Evolutionary conservation across 1,140 invertebrate species (phyloP).

Genomic region (Adoxophyes honmai): DNA sequence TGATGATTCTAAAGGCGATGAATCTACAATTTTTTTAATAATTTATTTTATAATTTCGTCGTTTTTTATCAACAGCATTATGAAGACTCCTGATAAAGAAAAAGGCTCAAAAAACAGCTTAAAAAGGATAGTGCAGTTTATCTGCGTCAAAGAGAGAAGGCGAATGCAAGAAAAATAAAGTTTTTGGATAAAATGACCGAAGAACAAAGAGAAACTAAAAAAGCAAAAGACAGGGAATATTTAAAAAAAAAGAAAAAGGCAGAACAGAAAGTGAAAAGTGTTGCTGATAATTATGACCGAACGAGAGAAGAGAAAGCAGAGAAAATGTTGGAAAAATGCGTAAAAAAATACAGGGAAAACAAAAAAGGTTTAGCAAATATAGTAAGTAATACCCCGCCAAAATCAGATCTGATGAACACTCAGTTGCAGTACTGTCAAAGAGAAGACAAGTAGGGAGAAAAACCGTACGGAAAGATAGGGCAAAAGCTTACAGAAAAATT

Average conservation of each 20-base stretch:
- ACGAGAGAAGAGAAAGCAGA: too few species aligned
- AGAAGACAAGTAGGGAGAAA: too few species aligned
- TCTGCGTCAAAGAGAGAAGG: neutral
- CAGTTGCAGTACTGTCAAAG: too few species aligned
- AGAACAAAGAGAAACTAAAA: slow-evolving; percentile 25
- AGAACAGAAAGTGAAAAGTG: neutral
- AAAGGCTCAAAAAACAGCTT: neutral
- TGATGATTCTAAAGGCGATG: slow-evolving; percentile 5
- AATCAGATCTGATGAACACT: too few species aligned
- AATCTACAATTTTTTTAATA: neutral
- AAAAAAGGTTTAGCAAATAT: too few species aligned
- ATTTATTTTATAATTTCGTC: neutral
- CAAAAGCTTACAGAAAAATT: too few species aligned
- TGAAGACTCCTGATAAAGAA: slow-evolving; percentile 1
- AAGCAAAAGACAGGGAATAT: slow-evolving; percentile 16
- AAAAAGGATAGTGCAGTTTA: neutral
- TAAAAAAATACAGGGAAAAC: slow-evolving; percentile 17
- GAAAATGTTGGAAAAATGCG: neutral
- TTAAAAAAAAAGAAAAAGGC: slow-evolving; percentile 16
- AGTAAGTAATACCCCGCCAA: too few species aligned
- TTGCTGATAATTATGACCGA: neutral
- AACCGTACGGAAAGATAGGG: too few species aligned
- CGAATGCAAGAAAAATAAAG: slow-evolving; percentile 19
- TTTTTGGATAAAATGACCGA: slow-evolving; percentile 23
- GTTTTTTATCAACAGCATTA: slow-evolving; percentile 6